Evolutionary conservation across 2,888 invertebrate species (phyloP).

Genomic region (Balanococcus diminutus): DNA sequence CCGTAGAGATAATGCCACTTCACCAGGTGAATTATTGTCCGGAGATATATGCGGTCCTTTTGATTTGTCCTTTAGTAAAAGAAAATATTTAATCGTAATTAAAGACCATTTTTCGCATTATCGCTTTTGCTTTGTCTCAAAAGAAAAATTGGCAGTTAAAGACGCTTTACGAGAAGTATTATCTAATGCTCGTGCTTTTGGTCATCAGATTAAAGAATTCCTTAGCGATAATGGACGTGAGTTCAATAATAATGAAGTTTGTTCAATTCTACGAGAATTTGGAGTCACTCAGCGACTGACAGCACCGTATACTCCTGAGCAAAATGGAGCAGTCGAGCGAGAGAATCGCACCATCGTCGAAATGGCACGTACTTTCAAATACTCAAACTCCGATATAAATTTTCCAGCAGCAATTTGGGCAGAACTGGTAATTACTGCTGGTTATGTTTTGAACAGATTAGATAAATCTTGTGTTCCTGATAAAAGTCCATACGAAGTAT

Average conservation of each 20-base stretch:
- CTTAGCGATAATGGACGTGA: slow-evolving; percentile 60
- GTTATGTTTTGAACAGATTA: slow-evolving; percentile 56
- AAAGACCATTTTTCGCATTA: background rate
- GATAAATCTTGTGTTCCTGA: slow-evolving; percentile 56
- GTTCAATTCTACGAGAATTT: slow-evolving; percentile 57
- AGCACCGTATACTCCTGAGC: slow-evolving; percentile 57
- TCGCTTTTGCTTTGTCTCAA: background rate
- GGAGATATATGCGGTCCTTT: slow-evolving; percentile 1
- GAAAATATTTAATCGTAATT: background rate
- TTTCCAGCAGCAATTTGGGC: slow-evolving; percentile 57
- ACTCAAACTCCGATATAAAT: slow-evolving; percentile 54
- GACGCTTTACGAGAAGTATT: background rate
- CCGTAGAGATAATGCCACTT: background rate
- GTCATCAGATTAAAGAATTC: slow-evolving; percentile 59
- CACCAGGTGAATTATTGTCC: slow-evolving; percentile 58
- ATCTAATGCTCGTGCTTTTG: slow-evolving; percentile 56
- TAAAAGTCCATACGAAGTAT: slow-evolving; percentile 59
- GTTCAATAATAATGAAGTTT: slow-evolving; percentile 57
- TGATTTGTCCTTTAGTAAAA: background rate
- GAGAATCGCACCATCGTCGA: slow-evolving; percentile 57
- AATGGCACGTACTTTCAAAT: slow-evolving; percentile 56
- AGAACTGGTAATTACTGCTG: slow-evolving; percentile 54
- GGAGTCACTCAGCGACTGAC: slow-evolving; percentile 57
- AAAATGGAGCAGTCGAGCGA: slow-evolving; percentile 56
- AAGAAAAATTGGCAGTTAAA: background rate